Percentiles rank a stretch among this genome's conserved stretches.
These are phyloP conservation scores for Pherbina coryleti DNA, from an alignment of 2,888 invertebrate genomes.

Conservation along the genomic window DNA sequence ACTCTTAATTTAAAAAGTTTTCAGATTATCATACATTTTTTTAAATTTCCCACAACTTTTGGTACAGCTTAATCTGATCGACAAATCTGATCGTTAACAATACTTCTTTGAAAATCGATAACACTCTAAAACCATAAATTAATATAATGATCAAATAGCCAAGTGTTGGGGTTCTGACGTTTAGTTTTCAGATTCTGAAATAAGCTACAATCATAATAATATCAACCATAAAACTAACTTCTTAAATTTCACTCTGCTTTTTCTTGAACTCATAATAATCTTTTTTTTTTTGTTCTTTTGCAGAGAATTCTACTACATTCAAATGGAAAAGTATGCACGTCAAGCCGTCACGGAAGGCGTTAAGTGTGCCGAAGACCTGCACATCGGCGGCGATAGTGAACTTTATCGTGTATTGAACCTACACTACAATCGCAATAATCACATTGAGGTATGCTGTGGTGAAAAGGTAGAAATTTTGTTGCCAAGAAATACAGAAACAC, in stretches of 20 bases:
- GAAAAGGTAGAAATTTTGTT: slow-evolving; percentile 44
- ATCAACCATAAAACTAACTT: too few species aligned
- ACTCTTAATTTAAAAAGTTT: too few species aligned
- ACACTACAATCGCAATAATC: slow-evolving; percentile 95
- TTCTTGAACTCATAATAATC: not conserved
- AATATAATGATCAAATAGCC: too few species aligned
- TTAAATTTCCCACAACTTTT: too few species aligned
- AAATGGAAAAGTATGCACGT: slow-evolving; percentile 99
- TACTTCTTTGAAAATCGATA: too few species aligned
- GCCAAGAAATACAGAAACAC: slow-evolving; percentile 25
- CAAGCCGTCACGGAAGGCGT: slow-evolving; percentile 98
- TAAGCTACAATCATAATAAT: too few species aligned
- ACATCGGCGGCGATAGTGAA: slow-evolving; percentile 95
- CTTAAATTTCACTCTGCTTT: not conserved
- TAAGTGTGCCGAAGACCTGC: slow-evolving; percentile 91
- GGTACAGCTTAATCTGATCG: too few species aligned
- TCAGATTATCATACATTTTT: too few species aligned
- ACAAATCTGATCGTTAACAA: too few species aligned
- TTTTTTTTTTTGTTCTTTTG: slow-evolving; percentile 59
- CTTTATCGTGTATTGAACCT: slow-evolving; percentile 97
- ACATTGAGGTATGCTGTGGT: slow-evolving; percentile 67
- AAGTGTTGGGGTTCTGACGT: too few species aligned
- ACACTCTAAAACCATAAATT: too few species aligned
- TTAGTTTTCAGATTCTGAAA: too few species aligned
- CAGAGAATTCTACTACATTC: slow-evolving; percentile 99